A percentile compares a stretch with the other conserved stretches of the same genome.
Evolutionary conservation across 2,888 invertebrate species (phyloP).

Genomic region (Troilus luridus): DNA sequence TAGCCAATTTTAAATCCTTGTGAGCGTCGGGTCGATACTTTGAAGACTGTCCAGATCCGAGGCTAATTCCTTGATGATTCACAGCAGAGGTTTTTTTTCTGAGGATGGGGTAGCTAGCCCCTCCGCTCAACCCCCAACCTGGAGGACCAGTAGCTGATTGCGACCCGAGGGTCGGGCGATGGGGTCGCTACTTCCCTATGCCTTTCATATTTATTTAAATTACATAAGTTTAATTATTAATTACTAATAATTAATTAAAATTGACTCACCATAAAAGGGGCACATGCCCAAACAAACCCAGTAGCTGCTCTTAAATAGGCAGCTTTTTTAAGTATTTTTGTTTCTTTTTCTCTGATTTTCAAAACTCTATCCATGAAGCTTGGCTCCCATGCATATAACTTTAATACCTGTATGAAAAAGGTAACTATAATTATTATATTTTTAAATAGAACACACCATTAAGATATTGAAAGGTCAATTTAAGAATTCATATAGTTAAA

Average conservation of each 20-base stretch:
- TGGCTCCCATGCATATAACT: conserved; percentile 76
- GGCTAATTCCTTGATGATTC: too few species aligned
- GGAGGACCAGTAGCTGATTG: too few species aligned
- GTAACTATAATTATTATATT: neutral
- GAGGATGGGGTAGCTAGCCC: too few species aligned
- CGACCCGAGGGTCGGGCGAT: too few species aligned
- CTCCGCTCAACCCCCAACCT: too few species aligned
- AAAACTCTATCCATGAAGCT: conserved; percentile 73
- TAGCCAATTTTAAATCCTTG: too few species aligned
- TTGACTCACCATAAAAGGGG: conserved; percentile 74
- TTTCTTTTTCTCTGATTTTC: conserved; percentile 73
- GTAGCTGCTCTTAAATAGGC: conserved; percentile 72
- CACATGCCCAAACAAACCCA: conserved; percentile 75
- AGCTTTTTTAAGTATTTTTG: conserved; percentile 72
- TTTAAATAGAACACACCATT: neutral
- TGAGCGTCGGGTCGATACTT: too few species aligned
- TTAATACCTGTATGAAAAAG: conserved; percentile 69
- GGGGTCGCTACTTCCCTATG: too few species aligned
- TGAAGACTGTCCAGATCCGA: too few species aligned
- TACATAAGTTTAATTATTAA: neutral
- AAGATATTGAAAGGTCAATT: neutral
- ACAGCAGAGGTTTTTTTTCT: too few species aligned
- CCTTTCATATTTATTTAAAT: too few species aligned
- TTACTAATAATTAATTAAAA: neutral
- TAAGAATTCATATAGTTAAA: too few species aligned